phyloP scores from a whole-genome alignment of 2,113 vertebrate species.

The Emydura subglobosa region DNA sequence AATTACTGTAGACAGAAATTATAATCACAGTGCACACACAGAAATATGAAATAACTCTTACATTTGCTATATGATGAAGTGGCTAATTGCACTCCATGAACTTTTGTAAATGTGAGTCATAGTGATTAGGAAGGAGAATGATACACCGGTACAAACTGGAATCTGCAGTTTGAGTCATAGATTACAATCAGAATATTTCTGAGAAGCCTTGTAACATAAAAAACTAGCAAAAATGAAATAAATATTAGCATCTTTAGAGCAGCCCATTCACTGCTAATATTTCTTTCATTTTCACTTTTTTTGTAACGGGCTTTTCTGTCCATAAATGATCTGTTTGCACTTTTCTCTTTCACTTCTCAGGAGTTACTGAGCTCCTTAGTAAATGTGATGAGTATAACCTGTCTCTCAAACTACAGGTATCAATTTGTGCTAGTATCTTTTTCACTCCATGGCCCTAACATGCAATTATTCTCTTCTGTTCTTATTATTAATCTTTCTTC shows the following conservation, averaged over 20 bases:
- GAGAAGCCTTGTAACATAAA: not conserved
- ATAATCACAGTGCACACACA: not conserved
- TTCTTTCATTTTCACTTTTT: not conserved
- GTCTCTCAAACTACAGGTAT: not conserved
- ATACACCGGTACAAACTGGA: not conserved
- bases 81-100: not conserved
- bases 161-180: not conserved
- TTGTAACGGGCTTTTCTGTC: not conserved
- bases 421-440: not conserved
- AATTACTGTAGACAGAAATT: not conserved
- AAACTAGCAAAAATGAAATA: not conserved
- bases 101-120: not conserved
- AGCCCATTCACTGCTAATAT: not conserved
- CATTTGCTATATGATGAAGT: not conserved
- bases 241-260: not conserved
- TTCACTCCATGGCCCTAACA: not conserved
- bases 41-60: not conserved
- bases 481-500: not conserved
- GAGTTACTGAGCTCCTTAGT: not conserved
- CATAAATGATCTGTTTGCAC: not conserved
- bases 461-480: not conserved
- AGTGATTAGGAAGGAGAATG: not conserved
- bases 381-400: not conserved
- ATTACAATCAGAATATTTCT: not conserved
- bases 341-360: not conserved